These are phyloP conservation scores for Drosophila paulistorum DNA, from an alignment of 1,140 invertebrate genomes.

Conservation along the genomic window DNA sequence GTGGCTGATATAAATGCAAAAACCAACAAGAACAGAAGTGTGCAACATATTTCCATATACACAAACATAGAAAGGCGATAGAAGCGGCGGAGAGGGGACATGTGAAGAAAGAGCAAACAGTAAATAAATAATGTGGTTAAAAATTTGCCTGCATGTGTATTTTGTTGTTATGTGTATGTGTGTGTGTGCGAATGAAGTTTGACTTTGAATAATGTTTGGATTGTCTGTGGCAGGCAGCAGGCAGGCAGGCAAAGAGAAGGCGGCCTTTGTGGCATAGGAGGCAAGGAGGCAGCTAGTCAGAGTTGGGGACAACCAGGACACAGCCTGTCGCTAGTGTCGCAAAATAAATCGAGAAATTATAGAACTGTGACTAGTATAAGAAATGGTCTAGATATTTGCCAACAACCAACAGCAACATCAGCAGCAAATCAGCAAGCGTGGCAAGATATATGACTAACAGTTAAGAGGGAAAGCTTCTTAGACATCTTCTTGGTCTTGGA, in stretches of 20 bases:
- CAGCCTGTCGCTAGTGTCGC: slow-evolving; percentile 52
- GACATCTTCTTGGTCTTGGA: slow-evolving; percentile 8
- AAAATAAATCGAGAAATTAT: slow-evolving; percentile 81
- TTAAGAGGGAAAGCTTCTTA: slow-evolving; percentile 53
- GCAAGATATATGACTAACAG: slow-evolving; percentile 74
- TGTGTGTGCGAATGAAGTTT: slow-evolving; percentile 73
- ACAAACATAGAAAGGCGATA: slow-evolving; percentile 23
- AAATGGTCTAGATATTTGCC: slow-evolving; percentile 70
- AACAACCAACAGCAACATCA: slow-evolving; percentile 27
- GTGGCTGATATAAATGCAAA: slow-evolving; percentile 75
- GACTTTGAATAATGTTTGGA: slow-evolving; percentile 82
- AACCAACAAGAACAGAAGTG: slow-evolving; percentile 56
- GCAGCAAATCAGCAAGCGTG: slow-evolving; percentile 53
- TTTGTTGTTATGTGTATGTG: background rate
- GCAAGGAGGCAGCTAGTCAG: slow-evolving; percentile 21
- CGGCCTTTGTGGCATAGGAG: background rate
- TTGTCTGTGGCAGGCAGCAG: slow-evolving; percentile 70
- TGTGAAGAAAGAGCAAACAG: slow-evolving; percentile 51
- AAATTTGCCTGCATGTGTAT: slow-evolving; percentile 67
- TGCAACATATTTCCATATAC: slow-evolving; percentile 72
- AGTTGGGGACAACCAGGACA: slow-evolving; percentile 46
- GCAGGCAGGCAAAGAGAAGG: background rate
- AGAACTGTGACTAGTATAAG: slow-evolving; percentile 81
- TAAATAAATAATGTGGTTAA: slow-evolving; percentile 82
- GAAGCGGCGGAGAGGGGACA: background rate